Evolutionary conservation across 1,140 invertebrate species (phyloP).

Genomic region (Hylaeus anthracinus): DNA sequence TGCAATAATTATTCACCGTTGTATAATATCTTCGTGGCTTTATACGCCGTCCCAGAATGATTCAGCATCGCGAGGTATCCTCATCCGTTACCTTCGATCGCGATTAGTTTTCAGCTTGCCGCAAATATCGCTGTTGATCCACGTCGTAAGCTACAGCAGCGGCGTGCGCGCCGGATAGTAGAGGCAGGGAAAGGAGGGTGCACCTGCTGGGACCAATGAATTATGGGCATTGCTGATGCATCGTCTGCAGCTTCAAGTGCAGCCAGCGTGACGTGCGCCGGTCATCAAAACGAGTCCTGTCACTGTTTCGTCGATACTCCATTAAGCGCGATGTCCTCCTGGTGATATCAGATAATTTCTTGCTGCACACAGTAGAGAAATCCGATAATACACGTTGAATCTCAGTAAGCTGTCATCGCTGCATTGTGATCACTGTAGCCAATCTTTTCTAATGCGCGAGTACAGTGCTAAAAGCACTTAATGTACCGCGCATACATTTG

Average conservation of each 20-base stretch:
- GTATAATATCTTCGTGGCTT: constrained; percentile 43
- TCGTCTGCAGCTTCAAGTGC: constrained; percentile 51
- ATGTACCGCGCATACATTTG: no score
- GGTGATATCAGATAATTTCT: constrained; percentile 19
- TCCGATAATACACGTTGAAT: neutral
- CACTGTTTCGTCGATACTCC: constrained; percentile 38
- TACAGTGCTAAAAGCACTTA: no score
- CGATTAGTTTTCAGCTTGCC: constrained; percentile 65
- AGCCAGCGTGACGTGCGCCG: constrained; percentile 28
- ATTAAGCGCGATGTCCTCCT: constrained; percentile 19
- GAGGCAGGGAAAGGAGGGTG: constrained; percentile 40
- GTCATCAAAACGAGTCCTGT: constrained; percentile 39
- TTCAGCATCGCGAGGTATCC: constrained; percentile 44
- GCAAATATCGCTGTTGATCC: constrained; percentile 58
- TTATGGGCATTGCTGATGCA: constrained; percentile 53
- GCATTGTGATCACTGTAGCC: neutral
- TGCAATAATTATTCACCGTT: neutral
- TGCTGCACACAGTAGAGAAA: neutral
- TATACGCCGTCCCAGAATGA: constrained; percentile 48
- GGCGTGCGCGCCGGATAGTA: constrained; percentile 8
- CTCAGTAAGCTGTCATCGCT: neutral
- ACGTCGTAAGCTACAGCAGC: constrained; percentile 27
- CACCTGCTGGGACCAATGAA: constrained; percentile 51
- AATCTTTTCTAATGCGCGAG: no score
- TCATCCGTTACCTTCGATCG: constrained; percentile 67